Evolutionary conservation across 2,797 vertebrate species (phyloP).

Genomic region (Syncerus caffer): DNA sequence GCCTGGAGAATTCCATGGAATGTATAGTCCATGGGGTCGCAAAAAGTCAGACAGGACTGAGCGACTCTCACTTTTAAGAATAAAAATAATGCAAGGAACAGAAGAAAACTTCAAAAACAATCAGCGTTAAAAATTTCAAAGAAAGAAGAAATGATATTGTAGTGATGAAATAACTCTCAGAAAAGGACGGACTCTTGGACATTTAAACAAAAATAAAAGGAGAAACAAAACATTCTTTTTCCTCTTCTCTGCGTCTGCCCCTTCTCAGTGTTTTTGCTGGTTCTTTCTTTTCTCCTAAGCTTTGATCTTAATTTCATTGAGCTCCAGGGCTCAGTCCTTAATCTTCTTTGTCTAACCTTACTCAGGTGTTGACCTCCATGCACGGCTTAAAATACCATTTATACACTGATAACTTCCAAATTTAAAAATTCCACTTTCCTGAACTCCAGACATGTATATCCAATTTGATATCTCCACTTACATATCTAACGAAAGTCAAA

Average conservation of each 20-base stretch:
- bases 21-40: background rate
- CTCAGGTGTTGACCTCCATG: background rate
- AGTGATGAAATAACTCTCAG: background rate
- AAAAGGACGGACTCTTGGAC: background rate
- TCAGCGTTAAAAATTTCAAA: background rate
- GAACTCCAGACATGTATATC: background rate
- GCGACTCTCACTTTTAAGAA: background rate
- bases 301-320: background rate
- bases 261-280: background rate
- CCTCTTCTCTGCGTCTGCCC: background rate
- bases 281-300: background rate
- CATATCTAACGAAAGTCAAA: conserved; percentile 8
- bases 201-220: background rate
- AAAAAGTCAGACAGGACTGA: background rate
- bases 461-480: background rate
- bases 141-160: background rate
- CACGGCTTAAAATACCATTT: background rate
- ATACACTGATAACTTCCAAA: background rate
- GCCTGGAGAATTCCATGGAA: background rate
- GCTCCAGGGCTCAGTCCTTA: background rate
- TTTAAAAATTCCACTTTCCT: background rate
- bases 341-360: background rate
- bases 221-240: background rate
- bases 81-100: background rate
- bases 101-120: background rate